Evolutionary conservation across 2,888 invertebrate species (phyloP).

Genomic region (Drosophila meridiana): DNA sequence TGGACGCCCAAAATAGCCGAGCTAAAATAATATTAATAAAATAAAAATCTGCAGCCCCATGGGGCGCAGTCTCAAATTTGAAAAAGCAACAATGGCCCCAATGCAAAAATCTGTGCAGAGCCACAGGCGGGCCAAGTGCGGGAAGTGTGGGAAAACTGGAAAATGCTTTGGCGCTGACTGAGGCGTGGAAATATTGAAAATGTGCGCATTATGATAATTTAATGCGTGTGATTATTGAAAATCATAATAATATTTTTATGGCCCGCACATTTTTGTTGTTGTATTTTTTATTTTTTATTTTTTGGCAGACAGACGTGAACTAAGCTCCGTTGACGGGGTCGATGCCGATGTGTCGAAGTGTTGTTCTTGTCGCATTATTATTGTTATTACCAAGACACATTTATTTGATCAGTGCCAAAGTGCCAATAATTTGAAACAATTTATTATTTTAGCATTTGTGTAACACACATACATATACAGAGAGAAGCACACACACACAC

Average conservation of each 20-base stretch:
- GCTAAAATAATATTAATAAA: constrained; percentile 60
- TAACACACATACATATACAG: constrained; percentile 40
- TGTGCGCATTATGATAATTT: constrained; percentile 76
- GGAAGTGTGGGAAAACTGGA: constrained; percentile 9
- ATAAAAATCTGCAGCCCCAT: constrained; percentile 35
- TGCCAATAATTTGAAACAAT: constrained; percentile 80
- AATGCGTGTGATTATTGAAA: constrained; percentile 78
- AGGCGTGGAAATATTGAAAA: constrained; percentile 71
- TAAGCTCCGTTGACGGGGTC: constrained; percentile 19
- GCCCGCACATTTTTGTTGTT: constrained; percentile 55
- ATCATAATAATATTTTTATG: constrained; percentile 77
- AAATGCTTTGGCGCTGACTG: constrained; percentile 20
- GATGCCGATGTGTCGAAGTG: constrained; percentile 22
- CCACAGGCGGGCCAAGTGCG: constrained; percentile 4
- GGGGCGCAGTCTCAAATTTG: constrained; percentile 24
- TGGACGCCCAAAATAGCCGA: constrained; percentile 17
- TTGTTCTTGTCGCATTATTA: constrained; percentile 73
- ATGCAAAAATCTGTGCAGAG: constrained; percentile 54
- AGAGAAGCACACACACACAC: constrained; percentile 12
- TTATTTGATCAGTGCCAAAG: constrained; percentile 78
- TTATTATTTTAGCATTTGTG: constrained; percentile 81
- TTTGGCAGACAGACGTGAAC: constrained; percentile 23
- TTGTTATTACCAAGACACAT: constrained; percentile 77
- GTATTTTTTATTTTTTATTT: constrained; percentile 59
- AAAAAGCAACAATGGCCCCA: constrained; percentile 29